Evolutionary conservation across 1,140 invertebrate species (phyloP).

Genomic region (Macrobrachium nipponense): DNA sequence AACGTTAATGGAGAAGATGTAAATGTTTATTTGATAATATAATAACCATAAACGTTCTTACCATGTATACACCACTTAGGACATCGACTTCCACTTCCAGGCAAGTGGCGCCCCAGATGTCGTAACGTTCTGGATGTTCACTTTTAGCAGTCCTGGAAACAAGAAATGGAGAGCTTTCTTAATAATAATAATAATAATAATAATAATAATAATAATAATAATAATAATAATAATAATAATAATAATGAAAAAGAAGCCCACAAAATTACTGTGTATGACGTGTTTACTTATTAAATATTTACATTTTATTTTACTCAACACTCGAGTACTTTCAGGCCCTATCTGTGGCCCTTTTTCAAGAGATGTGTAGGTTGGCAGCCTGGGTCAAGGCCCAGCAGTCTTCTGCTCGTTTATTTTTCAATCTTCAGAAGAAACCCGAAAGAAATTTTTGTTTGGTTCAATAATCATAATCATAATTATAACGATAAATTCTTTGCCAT

Average conservation of each 20-base stretch:
- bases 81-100: conserved; percentile 82
- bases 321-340: too few species aligned
- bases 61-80: conserved; percentile 75
- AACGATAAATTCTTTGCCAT: neutral
- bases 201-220: conserved; percentile 30
- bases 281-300: too few species aligned
- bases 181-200: conserved; percentile 22
- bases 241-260: neutral
- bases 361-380: too few species aligned
- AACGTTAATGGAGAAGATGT: too few species aligned
- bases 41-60: neutral
- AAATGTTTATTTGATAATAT: too few species aligned
- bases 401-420: too few species aligned
- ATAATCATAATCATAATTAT: conserved; percentile 21
- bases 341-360: too few species aligned
- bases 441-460: too few species aligned
- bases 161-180: neutral
- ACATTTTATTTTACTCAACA: too few species aligned
- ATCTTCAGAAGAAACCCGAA: too few species aligned
- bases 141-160: conserved; percentile 34
- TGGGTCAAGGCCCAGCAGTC: too few species aligned
- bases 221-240: conserved; percentile 28
- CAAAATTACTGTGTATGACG: too few species aligned
- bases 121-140: conserved; percentile 73
- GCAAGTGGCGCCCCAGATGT: conserved; percentile 75